phyloP scores from a whole-genome alignment of 1,140 invertebrate genomes.

The Orchesella cincta region DNA sequence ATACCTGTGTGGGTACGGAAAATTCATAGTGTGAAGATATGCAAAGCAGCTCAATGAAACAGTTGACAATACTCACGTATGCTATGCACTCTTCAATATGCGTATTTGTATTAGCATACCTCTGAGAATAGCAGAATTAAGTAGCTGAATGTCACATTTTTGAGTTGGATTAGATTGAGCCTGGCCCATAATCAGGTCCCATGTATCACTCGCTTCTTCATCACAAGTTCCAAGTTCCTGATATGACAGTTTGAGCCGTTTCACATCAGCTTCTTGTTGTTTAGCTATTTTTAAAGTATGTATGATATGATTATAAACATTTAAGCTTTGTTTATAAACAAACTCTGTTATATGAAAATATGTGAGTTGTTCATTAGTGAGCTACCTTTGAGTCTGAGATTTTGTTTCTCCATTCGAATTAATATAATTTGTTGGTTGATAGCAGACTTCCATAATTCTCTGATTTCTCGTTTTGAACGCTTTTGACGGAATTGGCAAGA shows the following conservation, averaged over 20 bases:
- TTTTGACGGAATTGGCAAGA: neutral
- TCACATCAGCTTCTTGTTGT: slow-evolving; percentile 83
- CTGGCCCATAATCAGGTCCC: slow-evolving; percentile 76
- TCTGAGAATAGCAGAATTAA: slow-evolving; percentile 54
- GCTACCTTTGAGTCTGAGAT: slow-evolving; percentile 74
- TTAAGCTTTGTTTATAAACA: no score
- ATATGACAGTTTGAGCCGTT: slow-evolving; percentile 87
- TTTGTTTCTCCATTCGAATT: slow-evolving; percentile 94
- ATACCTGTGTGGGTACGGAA: slow-evolving; percentile 72
- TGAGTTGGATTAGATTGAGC: slow-evolving; percentile 64
- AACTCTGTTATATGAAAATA: no score
- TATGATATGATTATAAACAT: no score
- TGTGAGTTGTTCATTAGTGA: neutral
- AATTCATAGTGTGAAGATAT: no score
- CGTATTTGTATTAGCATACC: slow-evolving; percentile 38
- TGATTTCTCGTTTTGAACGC: slow-evolving; percentile 62
- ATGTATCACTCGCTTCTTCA: slow-evolving; percentile 73
- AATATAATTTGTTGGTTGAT: slow-evolving; percentile 89
- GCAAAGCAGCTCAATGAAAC: no score
- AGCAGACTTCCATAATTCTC: slow-evolving; percentile 86
- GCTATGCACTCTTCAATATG: no score
- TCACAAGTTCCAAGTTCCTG: slow-evolving; percentile 78
- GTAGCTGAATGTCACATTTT: slow-evolving; percentile 72
- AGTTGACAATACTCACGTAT: no score
- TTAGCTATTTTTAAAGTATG: slow-evolving; percentile 65